phyloP scores from a whole-genome alignment of 2,797 vertebrate genomes.

The Eulemur mongoz region DNA sequence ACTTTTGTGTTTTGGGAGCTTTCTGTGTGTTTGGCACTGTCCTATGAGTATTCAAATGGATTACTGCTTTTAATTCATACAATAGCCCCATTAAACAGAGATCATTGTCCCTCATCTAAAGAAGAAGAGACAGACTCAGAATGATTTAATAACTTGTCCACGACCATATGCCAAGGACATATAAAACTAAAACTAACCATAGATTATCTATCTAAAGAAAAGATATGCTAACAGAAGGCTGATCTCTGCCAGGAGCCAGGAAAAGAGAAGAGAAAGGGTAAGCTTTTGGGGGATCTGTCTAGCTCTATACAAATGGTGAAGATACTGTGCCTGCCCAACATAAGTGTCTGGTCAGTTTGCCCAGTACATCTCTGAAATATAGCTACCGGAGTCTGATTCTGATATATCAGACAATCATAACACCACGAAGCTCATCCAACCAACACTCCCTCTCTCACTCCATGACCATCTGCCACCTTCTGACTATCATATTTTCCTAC shows the following conservation, averaged over 20 bases:
- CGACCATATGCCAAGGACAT: not conserved
- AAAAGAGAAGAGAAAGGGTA: not conserved
- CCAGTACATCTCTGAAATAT: not conserved
- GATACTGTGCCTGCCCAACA: not conserved
- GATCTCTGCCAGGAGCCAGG: not conserved
- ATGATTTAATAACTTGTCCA: constrained; percentile 8
- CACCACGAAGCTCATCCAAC: not conserved
- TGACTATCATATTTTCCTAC: not conserved
- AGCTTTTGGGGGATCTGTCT: not conserved
- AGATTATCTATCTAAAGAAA: constrained; percentile 17
- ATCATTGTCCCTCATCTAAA: not conserved
- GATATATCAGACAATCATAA: not conserved
- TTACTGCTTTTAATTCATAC: not conserved
- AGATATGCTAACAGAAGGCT: not conserved
- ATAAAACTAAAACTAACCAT: not conserved
- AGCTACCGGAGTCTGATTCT: not conserved
- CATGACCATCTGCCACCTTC: not conserved
- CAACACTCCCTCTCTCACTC: not conserved
- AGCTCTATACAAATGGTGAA: not conserved
- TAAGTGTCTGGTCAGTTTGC: not conserved
- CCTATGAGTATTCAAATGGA: not conserved
- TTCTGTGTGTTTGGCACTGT: not conserved
- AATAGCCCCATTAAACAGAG: not conserved
- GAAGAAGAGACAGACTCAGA: not conserved
- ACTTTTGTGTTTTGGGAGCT: not conserved